phyloP scores from a whole-genome alignment of 2,113 vertebrate species.

The Rhadina sibilatrix region DNA sequence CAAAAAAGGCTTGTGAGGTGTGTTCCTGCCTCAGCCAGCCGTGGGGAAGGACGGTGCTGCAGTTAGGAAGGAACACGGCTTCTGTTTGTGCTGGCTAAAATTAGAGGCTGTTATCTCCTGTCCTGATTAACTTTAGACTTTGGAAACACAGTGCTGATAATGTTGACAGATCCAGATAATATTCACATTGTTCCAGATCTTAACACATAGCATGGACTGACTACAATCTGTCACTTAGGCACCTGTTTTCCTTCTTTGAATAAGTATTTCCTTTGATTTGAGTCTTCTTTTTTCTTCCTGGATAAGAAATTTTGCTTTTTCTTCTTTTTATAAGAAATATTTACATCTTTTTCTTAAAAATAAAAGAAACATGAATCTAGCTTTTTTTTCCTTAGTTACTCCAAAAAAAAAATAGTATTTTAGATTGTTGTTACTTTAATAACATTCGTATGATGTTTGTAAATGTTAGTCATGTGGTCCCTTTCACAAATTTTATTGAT shows the following conservation, averaged over 20 bases:
- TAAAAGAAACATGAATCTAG: neutral
- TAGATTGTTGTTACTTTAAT: neutral
- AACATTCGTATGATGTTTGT: neutral
- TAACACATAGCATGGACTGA: neutral
- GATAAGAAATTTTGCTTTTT: neutral
- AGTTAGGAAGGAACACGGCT: neutral
- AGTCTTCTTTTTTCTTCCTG: neutral
- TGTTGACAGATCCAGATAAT: neutral
- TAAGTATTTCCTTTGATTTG: neutral
- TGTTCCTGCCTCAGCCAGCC: neutral
- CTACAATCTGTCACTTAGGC: rapidly evolving
- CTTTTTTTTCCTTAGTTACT: neutral
- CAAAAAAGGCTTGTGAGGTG: rapidly evolving
- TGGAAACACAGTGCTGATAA: neutral
- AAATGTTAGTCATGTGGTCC: neutral
- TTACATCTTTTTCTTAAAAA: neutral
- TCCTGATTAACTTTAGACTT: conserved; percentile 33
- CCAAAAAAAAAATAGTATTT: neutral
- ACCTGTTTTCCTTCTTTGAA: neutral
- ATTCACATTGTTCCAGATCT: neutral
- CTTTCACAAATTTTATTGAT: neutral
- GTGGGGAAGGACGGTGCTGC: neutral
- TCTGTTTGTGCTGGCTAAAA: neutral
- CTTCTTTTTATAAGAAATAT: neutral
- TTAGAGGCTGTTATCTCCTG: neutral